Percentiles rank a stretch among this genome's conserved stretches.
Conservation (phyloP, 2,113 vertebrate species). For the Caranx ignobilis region DNA sequence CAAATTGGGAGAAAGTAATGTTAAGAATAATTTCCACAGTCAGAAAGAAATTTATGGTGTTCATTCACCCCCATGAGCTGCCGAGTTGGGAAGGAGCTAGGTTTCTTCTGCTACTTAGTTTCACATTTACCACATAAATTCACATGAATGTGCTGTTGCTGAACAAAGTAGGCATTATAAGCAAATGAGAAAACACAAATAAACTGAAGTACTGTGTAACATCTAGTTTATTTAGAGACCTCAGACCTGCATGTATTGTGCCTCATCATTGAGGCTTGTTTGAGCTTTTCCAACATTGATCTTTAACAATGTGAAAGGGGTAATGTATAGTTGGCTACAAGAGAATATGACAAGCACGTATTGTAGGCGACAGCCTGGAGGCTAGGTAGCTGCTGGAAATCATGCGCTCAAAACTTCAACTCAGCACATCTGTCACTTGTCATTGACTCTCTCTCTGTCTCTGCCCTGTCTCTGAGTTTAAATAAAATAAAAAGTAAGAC, state of each 20-base stretch:
- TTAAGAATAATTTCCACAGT: constrained; percentile 66
- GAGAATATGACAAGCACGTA: constrained; percentile 2
- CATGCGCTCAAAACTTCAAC: not conserved
- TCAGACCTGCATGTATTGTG: constrained; percentile 31
- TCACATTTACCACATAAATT: constrained; percentile 40
- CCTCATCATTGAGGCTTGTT: constrained; percentile 20
- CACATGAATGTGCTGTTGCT: constrained; percentile 39
- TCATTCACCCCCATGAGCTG: constrained; percentile 41
- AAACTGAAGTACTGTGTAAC: constrained; percentile 28
- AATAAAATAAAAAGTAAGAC: too few relatives aligned
- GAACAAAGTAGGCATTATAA: constrained; percentile 15
- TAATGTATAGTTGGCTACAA: constrained; percentile 19
- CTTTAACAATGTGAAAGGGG: constrained; percentile 15
- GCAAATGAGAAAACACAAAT: constrained; percentile 20
- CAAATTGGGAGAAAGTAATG: constrained; percentile 67
- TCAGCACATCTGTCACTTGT: not conserved
- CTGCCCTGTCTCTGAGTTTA: too few relatives aligned
- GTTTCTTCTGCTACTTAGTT: constrained; percentile 49
- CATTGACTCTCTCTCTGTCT: not conserved
- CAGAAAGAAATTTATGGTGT: constrained; percentile 33
- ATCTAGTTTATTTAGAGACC: constrained; percentile 50
- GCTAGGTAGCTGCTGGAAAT: not conserved
- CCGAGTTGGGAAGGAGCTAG: constrained; percentile 9
- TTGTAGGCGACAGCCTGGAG: not conserved
- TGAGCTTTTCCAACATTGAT: constrained; percentile 17